These are phyloP conservation scores for Pammene aurita DNA, from an alignment of 2,888 invertebrate genomes.

Conservation along the genomic window DNA sequence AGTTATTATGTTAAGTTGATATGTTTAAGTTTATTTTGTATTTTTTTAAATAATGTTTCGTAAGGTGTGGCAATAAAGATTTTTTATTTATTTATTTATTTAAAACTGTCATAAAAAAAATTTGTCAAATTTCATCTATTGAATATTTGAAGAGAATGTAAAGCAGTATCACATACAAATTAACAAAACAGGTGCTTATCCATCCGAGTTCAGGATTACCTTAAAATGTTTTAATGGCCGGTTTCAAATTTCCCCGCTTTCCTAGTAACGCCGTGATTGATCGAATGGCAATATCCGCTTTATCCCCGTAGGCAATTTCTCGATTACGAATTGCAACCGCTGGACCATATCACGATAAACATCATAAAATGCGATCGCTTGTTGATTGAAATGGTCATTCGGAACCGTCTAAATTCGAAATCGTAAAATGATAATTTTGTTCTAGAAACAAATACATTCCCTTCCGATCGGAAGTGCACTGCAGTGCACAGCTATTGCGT, in stretches of 20 bases:
- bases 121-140: no score
- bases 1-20: no score
- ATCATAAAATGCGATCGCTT: constrained; percentile 25
- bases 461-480: constrained; percentile 46
- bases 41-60: no score
- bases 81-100: no score
- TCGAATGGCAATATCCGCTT: constrained; percentile 38
- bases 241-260: constrained; percentile 24
- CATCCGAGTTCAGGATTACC: constrained; percentile 12
- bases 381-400: constrained; percentile 20
- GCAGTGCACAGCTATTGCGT: constrained; percentile 37
- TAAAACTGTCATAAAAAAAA: no score
- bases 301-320: constrained; percentile 35
- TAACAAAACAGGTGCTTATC: background rate
- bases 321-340: constrained; percentile 28
- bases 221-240: constrained; percentile 10
- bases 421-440: constrained; percentile 28
- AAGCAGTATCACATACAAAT: no score
- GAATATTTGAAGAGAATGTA: no score
- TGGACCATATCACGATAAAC: constrained; percentile 18
- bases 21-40: no score
- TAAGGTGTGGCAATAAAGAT: no score
- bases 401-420: constrained; percentile 24
- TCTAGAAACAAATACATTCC: constrained; percentile 34
- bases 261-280: constrained; percentile 8